phyloP scores from a whole-genome alignment of 1,140 invertebrate species.

The Heliconius eleuchia region DNA sequence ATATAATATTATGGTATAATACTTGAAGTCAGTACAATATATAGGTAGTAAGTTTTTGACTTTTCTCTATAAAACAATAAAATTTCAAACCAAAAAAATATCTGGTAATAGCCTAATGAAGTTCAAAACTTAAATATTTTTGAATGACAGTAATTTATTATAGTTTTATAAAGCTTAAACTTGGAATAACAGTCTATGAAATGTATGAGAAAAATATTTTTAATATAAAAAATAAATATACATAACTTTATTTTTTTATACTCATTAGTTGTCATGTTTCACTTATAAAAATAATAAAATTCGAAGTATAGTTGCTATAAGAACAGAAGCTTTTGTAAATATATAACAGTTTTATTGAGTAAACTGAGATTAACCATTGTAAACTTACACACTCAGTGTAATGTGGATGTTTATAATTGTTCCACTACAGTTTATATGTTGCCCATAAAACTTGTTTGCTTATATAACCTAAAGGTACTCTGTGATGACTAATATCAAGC shows the following conservation, averaged over 20 bases:
- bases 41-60: too few relatives aligned
- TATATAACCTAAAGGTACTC: conserved; percentile 43
- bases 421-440: conserved; percentile 40
- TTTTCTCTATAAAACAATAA: too few relatives aligned
- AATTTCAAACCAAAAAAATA: not conserved
- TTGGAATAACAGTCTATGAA: too few relatives aligned
- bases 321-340: conserved; percentile 4
- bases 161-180: too few relatives aligned
- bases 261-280: not conserved
- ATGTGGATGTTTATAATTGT: conserved; percentile 42
- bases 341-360: conserved; percentile 10
- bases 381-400: conserved; percentile 27
- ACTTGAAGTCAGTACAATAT: too few relatives aligned
- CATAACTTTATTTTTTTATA: not conserved
- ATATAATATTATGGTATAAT: too few relatives aligned
- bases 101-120: too few relatives aligned
- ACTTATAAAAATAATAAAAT: not conserved
- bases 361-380: not conserved
- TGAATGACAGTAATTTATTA: too few relatives aligned
- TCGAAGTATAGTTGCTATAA: not conserved
- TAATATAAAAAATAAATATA: too few relatives aligned
- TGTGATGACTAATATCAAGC: conserved; percentile 45
- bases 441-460: conserved; percentile 43
- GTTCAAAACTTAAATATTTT: too few relatives aligned
- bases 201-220: too few relatives aligned